Percentiles rank a stretch among this genome's conserved stretches.
phyloP scores from a whole-genome alignment of 2,888 invertebrate genomes.

The Hetaerina titia region DNA sequence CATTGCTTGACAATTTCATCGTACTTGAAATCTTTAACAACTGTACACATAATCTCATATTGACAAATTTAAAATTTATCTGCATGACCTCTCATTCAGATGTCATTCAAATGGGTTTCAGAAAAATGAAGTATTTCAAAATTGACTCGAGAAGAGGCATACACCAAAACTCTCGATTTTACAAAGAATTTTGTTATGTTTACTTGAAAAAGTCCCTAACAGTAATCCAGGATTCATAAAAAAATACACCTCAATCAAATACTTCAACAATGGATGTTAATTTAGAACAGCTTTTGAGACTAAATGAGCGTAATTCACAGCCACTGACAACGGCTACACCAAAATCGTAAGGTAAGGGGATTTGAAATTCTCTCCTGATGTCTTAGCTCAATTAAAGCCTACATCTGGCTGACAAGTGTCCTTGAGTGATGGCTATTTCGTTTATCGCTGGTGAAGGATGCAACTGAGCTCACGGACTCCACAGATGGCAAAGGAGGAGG shows the following conservation, averaged over 20 bases:
- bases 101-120: neutral
- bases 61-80: neutral
- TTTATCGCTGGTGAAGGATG: neutral
- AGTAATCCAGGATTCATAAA: slow-evolving; percentile 36
- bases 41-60: neutral
- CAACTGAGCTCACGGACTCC: neutral
- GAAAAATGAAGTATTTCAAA: slow-evolving; percentile 6
- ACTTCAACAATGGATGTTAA: neutral
- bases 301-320: slow-evolving; percentile 65
- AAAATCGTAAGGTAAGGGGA: slow-evolving; percentile 30
- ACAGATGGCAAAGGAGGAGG: slow-evolving; percentile 59
- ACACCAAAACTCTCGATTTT: neutral
- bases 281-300: neutral
- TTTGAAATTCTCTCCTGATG: neutral
- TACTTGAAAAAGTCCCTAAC: neutral
- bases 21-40: neutral
- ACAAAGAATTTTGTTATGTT: neutral
- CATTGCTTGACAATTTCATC: neutral
- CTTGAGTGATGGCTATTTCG: neutral
- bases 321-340: slow-evolving; percentile 58
- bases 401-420: slow-evolving; percentile 45
- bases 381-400: neutral
- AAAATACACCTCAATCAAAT: slow-evolving; percentile 34
- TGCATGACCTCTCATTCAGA: neutral
- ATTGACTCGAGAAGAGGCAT: slow-evolving; percentile 53